These are phyloP conservation scores for Etheostoma spectabile DNA, from an alignment of 2,113 vertebrate genomes.

Conservation along the genomic window DNA sequence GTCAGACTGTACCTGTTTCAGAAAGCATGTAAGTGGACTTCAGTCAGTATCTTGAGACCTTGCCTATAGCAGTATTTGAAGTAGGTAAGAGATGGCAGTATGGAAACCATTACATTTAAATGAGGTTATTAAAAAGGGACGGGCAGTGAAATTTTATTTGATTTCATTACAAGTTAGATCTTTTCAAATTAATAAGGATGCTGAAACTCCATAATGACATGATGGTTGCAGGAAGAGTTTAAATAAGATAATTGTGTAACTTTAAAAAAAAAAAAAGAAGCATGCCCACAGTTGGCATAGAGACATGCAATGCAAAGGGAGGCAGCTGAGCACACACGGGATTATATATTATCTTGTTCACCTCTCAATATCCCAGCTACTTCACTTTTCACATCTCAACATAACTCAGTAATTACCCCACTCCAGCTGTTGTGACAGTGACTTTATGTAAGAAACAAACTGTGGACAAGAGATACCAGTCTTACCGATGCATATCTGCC, in stretches of 20 bases:
- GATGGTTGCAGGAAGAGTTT: not conserved
- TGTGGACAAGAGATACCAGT: conserved; percentile 21
- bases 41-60: conserved; percentile 23
- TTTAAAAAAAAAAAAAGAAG: not conserved
- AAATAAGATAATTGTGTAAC: not conserved
- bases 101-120: conserved; percentile 38
- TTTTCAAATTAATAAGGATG: conserved; percentile 27
- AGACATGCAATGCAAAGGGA: conserved; percentile 2
- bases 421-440: conserved; percentile 16
- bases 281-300: not conserved
- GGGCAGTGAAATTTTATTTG: not conserved
- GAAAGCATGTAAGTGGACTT: conserved; percentile 9
- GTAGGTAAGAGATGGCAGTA: conserved; percentile 14
- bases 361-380: not conserved
- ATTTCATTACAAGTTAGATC: conserved; percentile 14
- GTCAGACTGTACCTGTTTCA: conserved; percentile 68
- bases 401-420: conserved; percentile 28
- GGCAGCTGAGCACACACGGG: conserved; percentile 17
- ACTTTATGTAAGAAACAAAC: conserved; percentile 24
- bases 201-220: not conserved
- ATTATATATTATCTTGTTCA: conserved; percentile 8
- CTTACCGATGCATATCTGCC: conserved; percentile 96
- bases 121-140: conserved; percentile 41
- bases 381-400: conserved; percentile 19
- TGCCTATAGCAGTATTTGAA: conserved; percentile 37